Conservation (phyloP, 2,113 vertebrate genomes). For the Neodontobutis hainanensis region DNA sequence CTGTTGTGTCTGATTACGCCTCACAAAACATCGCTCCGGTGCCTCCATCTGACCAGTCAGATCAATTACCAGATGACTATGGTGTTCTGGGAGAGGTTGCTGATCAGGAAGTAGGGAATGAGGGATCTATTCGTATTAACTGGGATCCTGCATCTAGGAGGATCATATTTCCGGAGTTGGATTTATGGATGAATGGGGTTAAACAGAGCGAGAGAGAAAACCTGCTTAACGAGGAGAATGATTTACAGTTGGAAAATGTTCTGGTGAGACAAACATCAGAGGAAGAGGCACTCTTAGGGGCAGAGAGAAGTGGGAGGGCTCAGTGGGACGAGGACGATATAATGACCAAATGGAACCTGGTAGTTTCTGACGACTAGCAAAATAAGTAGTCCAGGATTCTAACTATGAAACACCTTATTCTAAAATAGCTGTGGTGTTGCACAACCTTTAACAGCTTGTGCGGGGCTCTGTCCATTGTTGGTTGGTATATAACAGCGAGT, state of each 20-base stretch:
- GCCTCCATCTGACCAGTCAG: not conserved
- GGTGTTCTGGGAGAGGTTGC: not conserved
- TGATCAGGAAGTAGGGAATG: not conserved
- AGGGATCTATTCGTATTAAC: not conserved
- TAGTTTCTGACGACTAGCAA: constrained; percentile 41
- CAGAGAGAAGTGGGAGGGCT: not conserved
- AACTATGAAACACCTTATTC: not conserved
- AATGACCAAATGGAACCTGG: constrained; percentile 53
- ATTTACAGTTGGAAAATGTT: constrained; percentile 42
- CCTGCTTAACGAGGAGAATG: not conserved
- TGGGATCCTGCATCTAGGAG: constrained; percentile 23
- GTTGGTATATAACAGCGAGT: too few relatives aligned
- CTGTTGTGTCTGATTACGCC: constrained; percentile 34
- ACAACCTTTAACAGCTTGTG: too few relatives aligned
- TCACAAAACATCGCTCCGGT: not conserved
- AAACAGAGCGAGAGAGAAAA: constrained; percentile 1
- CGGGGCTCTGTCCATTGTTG: too few relatives aligned
- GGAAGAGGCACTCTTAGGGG: constrained; percentile 19
- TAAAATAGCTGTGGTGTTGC: not conserved
- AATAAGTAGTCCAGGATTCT: constrained; percentile 27
- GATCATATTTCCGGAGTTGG: constrained; percentile 21
- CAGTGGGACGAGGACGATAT: constrained; percentile 14
- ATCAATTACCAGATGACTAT: constrained; percentile 22
- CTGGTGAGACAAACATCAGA: constrained; percentile 40
- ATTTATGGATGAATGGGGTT: not conserved